Evolutionary conservation across 2,797 vertebrate genomes (phyloP), one percentile per base, ranked within the genome.

Genomic region (Onychomys arenicola): DNA sequence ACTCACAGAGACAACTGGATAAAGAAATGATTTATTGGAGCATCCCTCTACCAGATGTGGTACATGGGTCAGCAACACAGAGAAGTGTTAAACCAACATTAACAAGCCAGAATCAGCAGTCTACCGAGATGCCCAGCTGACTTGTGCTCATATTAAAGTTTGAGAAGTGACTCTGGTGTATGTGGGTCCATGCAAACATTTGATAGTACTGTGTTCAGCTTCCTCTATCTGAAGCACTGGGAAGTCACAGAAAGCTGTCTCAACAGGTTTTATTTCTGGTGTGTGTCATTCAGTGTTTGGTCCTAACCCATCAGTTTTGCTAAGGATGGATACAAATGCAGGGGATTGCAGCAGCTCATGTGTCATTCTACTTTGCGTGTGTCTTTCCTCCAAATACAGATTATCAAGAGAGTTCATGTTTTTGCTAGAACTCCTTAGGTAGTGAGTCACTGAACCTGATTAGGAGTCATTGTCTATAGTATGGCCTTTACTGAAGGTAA

Each of bases 1-100:
- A 94, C 17, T 55, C n/a, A 55, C 13, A 67, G 76, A 46, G 37
- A 6, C 77, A 90, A 34, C n/a, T 65, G 27, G 19, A 2, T 27
- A 32, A 86, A 73, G 27, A 93, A 75, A 76, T 55, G 8, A 80
- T 67, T 95, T 93, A 86, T 69, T 83, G 67, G 43, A 88, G 29
- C 87, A 40, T 86, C 95, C 37, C 29, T 77, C 52, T 73, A 67
- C 21, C 43, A 46, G 67, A 17, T 75, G 3, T 77, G 34, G 32
- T 57, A 37, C 14, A 13, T 90, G 77, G 63, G 57, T 55, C 34
- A 94, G 40, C 49, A 88, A 46, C 37, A 46, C 12, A 16, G 14
- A 59, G 55, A 71, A 73, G 19, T 55, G 3, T n/a, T 55, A 90
- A 95, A 8, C 43, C 78, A 80, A 4, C n/a, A 9, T 13, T 57